Conservation (phyloP, 2,797 vertebrate species). For the Typhlichthys subterraneus region DNA sequence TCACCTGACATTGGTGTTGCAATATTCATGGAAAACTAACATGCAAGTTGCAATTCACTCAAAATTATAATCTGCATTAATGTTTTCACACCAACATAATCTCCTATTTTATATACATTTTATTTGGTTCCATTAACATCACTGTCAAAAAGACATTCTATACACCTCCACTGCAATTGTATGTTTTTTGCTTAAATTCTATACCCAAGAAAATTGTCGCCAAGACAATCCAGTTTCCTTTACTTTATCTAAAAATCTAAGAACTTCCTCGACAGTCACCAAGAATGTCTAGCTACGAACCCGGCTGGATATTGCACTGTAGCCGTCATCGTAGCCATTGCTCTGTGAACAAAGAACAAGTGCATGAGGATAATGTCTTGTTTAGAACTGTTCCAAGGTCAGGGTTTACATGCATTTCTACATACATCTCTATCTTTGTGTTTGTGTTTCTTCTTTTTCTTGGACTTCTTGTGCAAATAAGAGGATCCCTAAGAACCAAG, state of each 20-base stretch:
- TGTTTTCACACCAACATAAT: too few species aligned
- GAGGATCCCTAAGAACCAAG: conserved; percentile 57
- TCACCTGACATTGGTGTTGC: too few species aligned
- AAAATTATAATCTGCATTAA: too few species aligned
- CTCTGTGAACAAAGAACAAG: conserved; percentile 72
- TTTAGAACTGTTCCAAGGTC: neutral
- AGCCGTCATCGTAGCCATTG: conserved; percentile 82
- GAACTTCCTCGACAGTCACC: neutral
- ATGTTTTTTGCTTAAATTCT: too few species aligned
- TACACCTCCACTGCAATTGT: neutral
- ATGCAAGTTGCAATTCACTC: too few species aligned
- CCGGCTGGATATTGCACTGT: conserved; percentile 84
- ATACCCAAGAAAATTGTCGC: too few species aligned
- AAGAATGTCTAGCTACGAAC: conserved; percentile 66
- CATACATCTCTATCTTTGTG: conserved; percentile 70
- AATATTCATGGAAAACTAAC: too few species aligned
- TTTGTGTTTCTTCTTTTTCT: conserved; percentile 79
- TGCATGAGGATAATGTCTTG: neutral
- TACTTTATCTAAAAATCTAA: too few species aligned
- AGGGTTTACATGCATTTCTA: conserved; percentile 36
- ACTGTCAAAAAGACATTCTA: neutral
- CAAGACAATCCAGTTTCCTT: too few species aligned
- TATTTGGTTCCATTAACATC: neutral
- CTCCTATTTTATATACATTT: too few species aligned
- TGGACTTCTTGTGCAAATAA: conserved; percentile 68